A percentile compares a stretch with the other conserved stretches of the same genome.
phyloP scores from a whole-genome alignment of 2,888 invertebrate genomes.

The Caenorhabditis doughertyi region DNA sequence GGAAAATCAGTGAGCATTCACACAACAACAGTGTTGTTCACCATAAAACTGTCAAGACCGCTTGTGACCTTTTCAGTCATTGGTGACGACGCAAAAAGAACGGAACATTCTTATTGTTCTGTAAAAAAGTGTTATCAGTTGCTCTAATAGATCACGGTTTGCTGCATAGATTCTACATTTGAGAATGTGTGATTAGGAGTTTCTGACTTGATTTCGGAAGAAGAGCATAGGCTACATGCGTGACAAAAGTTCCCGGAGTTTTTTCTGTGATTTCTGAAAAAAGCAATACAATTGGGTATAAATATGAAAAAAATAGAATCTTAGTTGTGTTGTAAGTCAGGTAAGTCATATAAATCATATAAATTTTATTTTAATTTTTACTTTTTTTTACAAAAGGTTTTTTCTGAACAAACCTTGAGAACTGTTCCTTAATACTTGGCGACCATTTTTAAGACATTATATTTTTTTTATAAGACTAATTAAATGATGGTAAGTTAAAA shows the following conservation, averaged over 20 bases:
- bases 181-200: neutral
- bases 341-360: too few relatives aligned
- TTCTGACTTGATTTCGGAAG: constrained; percentile 14
- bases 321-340: too few relatives aligned
- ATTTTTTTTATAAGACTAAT: too few relatives aligned
- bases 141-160: neutral
- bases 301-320: neutral
- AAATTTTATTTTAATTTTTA: too few relatives aligned
- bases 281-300: neutral
- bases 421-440: too few relatives aligned
- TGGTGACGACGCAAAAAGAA: constrained; percentile 18
- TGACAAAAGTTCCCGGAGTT: neutral
- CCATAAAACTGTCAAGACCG: too few relatives aligned
- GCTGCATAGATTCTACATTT: neutral
- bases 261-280: neutral
- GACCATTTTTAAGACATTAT: too few relatives aligned
- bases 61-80: neutral
- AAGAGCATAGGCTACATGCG: constrained; percentile 9
- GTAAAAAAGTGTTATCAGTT: constrained; percentile 16
- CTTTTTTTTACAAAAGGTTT: too few relatives aligned
- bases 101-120: neutral
- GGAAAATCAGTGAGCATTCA: too few relatives aligned
- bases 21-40: too few relatives aligned
- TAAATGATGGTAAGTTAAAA: too few relatives aligned
- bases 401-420: too few relatives aligned